Percentiles rank a stretch among this genome's conserved stretches.
Evolutionary conservation across 2,888 invertebrate genomes (phyloP).

Genomic region (Apantesis nais): DNA sequence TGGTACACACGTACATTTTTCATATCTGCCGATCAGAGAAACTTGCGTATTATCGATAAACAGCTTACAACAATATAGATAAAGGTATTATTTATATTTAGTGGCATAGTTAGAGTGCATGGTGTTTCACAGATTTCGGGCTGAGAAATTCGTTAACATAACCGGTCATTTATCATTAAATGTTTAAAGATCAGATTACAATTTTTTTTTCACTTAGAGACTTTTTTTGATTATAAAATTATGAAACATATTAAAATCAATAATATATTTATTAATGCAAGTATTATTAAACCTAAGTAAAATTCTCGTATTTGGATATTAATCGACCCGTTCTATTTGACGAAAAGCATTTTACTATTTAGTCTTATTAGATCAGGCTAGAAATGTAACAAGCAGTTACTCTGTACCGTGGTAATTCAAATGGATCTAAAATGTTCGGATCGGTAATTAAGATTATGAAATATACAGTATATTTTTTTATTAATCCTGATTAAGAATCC

Average conservation of each 20-base stretch:
- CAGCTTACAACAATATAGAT: constrained; percentile 29
- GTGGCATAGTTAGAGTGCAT: neutral
- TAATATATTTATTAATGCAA: no score
- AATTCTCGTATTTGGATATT: no score
- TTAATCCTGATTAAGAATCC: neutral
- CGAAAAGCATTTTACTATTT: no score
- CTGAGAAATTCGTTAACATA: neutral
- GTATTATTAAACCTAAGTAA: no score
- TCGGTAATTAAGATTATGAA: neutral
- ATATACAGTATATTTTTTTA: neutral
- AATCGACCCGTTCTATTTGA: no score
- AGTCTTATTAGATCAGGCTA: neutral
- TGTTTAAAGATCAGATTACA: no score
- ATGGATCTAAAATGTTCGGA: neutral
- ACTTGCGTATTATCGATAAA: constrained; percentile 21
- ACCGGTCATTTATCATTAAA: no score
- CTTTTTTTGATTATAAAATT: no score
- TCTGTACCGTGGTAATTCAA: neutral
- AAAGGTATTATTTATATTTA: constrained; percentile 1
- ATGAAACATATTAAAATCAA: no score
- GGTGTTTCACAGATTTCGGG: neutral
- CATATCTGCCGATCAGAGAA: neutral
- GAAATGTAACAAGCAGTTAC: neutral
- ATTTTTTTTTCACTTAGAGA: no score
- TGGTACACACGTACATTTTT: neutral